phyloP scores from a whole-genome alignment of 2,113 vertebrate genomes.

The Neogale vison region DNA sequence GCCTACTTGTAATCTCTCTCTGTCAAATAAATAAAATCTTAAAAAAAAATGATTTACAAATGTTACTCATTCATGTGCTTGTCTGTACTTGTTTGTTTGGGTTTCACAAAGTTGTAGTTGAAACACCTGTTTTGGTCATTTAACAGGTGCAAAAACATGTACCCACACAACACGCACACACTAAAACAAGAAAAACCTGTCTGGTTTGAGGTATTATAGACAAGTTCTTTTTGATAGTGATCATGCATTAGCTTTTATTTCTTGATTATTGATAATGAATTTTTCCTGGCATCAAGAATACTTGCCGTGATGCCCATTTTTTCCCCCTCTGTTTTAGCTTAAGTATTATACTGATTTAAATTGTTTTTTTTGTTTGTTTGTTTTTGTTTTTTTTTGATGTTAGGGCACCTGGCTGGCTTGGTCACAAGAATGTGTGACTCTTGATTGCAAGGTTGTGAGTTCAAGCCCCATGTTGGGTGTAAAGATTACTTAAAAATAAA shows the following conservation, averaged over 20 bases:
- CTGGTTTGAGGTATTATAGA: neutral
- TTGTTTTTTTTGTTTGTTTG: neutral
- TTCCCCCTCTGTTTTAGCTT: neutral
- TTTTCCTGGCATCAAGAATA: constrained; percentile 29
- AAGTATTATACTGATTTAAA: constrained; percentile 27
- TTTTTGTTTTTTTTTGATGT: neutral
- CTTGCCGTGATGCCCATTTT: neutral
- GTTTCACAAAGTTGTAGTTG: constrained; percentile 53
- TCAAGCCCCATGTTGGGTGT: neutral
- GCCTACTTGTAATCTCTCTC: too few relatives aligned
- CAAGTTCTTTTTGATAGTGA: constrained; percentile 2
- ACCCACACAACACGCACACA: neutral
- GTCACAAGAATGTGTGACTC: neutral
- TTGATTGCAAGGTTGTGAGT: neutral
- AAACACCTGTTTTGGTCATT: constrained; percentile 59
- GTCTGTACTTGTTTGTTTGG: constrained; percentile 34
- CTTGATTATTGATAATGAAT: constrained; percentile 13
- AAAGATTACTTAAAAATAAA: neutral
- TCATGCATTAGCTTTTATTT: constrained; percentile 24
- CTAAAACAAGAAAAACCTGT: constrained; percentile 58
- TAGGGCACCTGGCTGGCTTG: neutral
- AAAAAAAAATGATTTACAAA: too few relatives aligned
- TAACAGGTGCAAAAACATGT: neutral
- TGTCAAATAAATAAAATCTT: too few relatives aligned
- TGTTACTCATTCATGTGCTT: neutral